Evolutionary conservation across 2,113 vertebrate genomes (phyloP), one percentile per base, ranked within the genome.

Genomic region (Tachysurus fulvidraco): DNA sequence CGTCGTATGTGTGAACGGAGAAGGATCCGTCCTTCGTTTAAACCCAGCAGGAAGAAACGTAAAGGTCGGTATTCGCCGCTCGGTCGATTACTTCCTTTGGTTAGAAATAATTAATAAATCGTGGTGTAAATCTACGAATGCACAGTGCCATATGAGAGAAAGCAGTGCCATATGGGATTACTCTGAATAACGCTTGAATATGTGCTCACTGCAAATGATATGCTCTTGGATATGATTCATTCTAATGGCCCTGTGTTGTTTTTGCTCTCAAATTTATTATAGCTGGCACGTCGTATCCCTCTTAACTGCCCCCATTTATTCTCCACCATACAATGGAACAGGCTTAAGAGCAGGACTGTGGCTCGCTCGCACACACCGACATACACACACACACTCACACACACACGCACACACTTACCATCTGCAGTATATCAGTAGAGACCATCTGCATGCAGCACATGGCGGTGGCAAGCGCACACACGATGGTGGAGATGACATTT

Each of bases 361-460:
- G 64, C 52, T 21, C 11, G n/a, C 25, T 21, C 13, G 44, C 21
- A 60, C 83, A 12, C 83, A 57, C 65, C 41, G 19, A 55, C 67
- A 60, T 60, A 46, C 19, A 81, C 67, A 89, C 81, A 59, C 44
- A n/a, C 91, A 95, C 97, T 55, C 59, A 67, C 79, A 74, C 79
- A 30, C 65, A 30, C 55, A 46, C 14, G 83, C 78, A 73, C 44
- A 36, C 91, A 95, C 98, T 98, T 93, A 99, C 98, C 97, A 99
- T 97, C 92, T 98, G 98, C 91, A 99, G 96, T 86, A 99, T 94
- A 89, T 99, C 98, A n/a, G 97, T 95, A 1, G 98, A 99, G 89
- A 99, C 97, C 97, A 99, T 98, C 95, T 99, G 98, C 98, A 99
- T 99, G 91, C 98, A 99, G 95, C 98, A 99, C 96, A 98, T 98